These are phyloP conservation scores for Tromatobia lineatoria DNA, from an alignment of 2,888 invertebrate species.

Conservation along the genomic window DNA sequence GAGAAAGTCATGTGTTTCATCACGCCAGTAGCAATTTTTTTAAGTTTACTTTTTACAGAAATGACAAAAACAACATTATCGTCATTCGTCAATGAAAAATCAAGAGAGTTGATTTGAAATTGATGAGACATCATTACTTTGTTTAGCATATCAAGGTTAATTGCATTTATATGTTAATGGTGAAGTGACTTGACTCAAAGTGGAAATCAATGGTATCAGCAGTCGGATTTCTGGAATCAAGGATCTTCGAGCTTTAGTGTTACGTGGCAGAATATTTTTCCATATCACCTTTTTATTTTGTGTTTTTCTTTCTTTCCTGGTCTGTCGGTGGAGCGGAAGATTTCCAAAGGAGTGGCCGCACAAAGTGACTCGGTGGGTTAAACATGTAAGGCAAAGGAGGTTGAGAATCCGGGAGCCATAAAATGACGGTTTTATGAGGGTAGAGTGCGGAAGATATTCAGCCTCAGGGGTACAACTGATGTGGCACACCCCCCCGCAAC, in stretches of 20 bases:
- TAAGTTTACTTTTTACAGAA: too few relatives aligned
- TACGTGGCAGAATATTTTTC: background rate
- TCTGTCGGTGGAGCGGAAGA: slow-evolving; percentile 35
- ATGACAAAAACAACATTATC: too few relatives aligned
- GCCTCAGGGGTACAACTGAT: slow-evolving; percentile 24
- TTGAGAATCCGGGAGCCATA: slow-evolving; percentile 48
- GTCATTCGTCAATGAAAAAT: too few relatives aligned
- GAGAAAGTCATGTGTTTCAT: too few relatives aligned
- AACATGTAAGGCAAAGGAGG: slow-evolving; percentile 5
- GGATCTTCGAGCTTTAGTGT: slow-evolving; percentile 20
- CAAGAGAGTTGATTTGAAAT: too few relatives aligned
- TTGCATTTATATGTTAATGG: too few relatives aligned
- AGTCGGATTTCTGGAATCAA: slow-evolving; percentile 19
- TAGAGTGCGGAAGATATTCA: slow-evolving; percentile 9
- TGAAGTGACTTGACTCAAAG: background rate
- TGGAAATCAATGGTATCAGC: slow-evolving; percentile 45
- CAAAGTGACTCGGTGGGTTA: slow-evolving; percentile 47
- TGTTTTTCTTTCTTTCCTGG: background rate
- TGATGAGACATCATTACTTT: background rate
- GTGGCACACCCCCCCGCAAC: slow-evolving; percentile 14
- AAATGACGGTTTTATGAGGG: slow-evolving; percentile 59
- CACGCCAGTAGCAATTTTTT: too few relatives aligned
- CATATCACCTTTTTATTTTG: background rate
- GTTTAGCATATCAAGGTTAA: background rate
- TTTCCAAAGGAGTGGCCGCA: slow-evolving; percentile 38